These are phyloP conservation scores for Haliaeetus leucogaster DNA, from an alignment of 2,113 vertebrate genomes.

Conservation along the genomic window DNA sequence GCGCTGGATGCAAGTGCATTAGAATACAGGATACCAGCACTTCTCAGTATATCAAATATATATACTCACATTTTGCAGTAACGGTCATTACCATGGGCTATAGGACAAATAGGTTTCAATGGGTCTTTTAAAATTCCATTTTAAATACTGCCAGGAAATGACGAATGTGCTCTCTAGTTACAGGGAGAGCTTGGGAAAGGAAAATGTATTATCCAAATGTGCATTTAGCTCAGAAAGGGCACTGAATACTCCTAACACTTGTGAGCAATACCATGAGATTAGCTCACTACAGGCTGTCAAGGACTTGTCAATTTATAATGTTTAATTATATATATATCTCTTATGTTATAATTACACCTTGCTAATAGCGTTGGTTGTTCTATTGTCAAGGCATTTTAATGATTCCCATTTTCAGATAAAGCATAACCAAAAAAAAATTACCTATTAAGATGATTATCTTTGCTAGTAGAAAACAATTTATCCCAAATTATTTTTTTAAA, in stretches of 20 bases:
- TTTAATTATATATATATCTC: slow-evolving; percentile 27
- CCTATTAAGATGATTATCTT: slow-evolving; percentile 20
- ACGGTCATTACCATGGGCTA: neutral
- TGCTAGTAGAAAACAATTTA: neutral
- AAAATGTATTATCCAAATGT: neutral
- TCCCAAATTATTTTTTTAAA: neutral
- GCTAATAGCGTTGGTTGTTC: neutral
- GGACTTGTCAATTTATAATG: neutral
- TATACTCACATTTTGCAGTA: neutral
- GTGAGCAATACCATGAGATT: neutral
- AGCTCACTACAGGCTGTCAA: neutral
- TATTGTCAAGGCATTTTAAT: neutral
- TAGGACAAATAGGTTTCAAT: neutral
- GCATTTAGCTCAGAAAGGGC: neutral
- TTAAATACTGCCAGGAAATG: neutral
- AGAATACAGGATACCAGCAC: neutral
- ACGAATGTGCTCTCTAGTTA: neutral
- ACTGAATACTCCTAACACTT: neutral
- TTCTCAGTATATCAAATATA: neutral
- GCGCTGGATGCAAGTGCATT: neutral
- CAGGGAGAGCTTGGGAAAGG: neutral
- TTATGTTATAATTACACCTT: slow-evolving; percentile 13
- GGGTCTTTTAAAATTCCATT: neutral
- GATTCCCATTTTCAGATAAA: neutral
- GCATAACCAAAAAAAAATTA: neutral